Base-by-base conservation (phyloP, 2,113 vertebrate species). In the Laterallus jamaicensis region DNA sequence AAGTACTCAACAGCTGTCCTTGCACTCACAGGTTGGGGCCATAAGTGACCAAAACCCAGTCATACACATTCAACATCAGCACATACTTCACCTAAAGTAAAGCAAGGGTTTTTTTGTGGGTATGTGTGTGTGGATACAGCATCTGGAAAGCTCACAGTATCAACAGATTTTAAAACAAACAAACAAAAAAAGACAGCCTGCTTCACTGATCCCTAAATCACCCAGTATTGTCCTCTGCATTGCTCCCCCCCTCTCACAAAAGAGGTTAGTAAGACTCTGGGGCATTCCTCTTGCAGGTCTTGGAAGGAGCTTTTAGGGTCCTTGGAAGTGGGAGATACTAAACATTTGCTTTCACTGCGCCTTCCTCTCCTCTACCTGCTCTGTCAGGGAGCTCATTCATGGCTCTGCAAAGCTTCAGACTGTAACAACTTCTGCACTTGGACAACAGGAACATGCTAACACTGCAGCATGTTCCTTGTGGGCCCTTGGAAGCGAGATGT, bases 401-500 rank as follows among this genome's bases (percentile, higher is more conserved):
- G 22, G 17, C 44, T 28, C 16, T 59, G 35, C 24, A 76, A 76
- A 20, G 5, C 15, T 40, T 39, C 52, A 52, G 58, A 12, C 14
- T 58, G 40, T 5, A 52, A 8, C 10, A 49, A 25, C 4, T 44
- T 77, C 44, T 50, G 14, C 32, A 10, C 5, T 10, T 74, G 74
- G 18, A 35, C 11, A 28, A 62, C 4, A 32, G 29, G 26, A 28
- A 22, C 9, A 1, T 14, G 9, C 11, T 49, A 39, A 9, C 35
- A 44, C 50, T 67, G 29, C 55, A 26, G 35, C 63, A 6, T 0
- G 2, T 11, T 80, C 28, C 42, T 44, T 2, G 0, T 2, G 16
- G 6, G 19, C 10, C 54, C 3, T 22, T 31, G 21, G 42, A 37
- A 63, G 25, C 11, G 29, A 0, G 0, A 14, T 6, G 9, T 8